Evolutionary conservation across 2,888 invertebrate genomes (phyloP).

Genomic region (Plagiodera versicolora): DNA sequence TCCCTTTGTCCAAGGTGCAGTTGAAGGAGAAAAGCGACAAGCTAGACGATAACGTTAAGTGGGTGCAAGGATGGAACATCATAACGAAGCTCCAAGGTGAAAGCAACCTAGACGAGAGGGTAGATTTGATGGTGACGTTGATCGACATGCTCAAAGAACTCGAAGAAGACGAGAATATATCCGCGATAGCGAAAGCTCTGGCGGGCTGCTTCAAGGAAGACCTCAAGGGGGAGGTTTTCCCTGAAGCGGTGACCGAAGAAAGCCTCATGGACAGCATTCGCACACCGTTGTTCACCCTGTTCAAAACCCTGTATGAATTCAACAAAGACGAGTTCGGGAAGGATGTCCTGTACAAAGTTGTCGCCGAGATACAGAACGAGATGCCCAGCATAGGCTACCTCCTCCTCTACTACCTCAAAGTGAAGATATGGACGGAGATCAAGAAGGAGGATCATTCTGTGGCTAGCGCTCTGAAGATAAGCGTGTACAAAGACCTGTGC

Average conservation of each 20-base stretch:
- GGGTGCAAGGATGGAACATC: constrained; percentile 61
- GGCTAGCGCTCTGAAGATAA: constrained; percentile 72
- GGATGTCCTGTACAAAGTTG: constrained; percentile 70
- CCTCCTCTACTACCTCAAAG: constrained; percentile 87
- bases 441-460: constrained; percentile 56
- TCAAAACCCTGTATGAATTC: constrained; percentile 76
- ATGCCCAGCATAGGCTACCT: constrained; percentile 79
- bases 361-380: constrained; percentile 76
- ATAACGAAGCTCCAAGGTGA: constrained; percentile 62
- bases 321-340: constrained; percentile 73
- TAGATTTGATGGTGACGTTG: constrained; percentile 60
- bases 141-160: constrained; percentile 59
- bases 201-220: constrained; percentile 60
- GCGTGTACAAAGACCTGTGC: constrained; percentile 88
- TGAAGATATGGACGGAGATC: constrained; percentile 62
- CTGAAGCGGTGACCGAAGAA: constrained; percentile 63
- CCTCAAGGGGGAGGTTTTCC: constrained; percentile 54
- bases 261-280: constrained; percentile 75
- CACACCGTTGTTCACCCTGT: constrained; percentile 81
- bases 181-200: constrained; percentile 62
- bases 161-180: constrained; percentile 62
- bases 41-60: constrained; percentile 53
- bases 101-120: constrained; percentile 61
- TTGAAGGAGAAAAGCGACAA: constrained; percentile 60
- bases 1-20: constrained; percentile 54